Conservation (phyloP, 2,888 invertebrate species). For the Agrotis clavis region DNA sequence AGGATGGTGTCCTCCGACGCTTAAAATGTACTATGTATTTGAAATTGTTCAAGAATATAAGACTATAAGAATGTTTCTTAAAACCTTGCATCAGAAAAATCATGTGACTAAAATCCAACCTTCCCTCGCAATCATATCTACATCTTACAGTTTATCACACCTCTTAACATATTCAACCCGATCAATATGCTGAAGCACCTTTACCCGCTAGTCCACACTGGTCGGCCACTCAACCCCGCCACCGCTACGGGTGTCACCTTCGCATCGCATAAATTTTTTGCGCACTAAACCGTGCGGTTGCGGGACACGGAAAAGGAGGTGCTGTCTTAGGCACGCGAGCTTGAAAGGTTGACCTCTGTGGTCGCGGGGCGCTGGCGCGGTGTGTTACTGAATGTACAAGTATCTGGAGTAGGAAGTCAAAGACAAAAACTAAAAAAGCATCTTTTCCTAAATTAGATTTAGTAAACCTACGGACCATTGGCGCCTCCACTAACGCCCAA, state of each 20-base stretch:
- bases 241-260: constrained; percentile 75
- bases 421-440: not conserved
- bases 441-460: not conserved
- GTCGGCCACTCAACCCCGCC: constrained; percentile 54
- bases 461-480: too few species aligned
- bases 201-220: constrained; percentile 21
- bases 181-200: constrained; percentile 26
- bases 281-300: constrained; percentile 78
- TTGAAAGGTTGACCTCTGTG: constrained; percentile 85
- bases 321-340: constrained; percentile 80
- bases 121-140: too few species aligned
- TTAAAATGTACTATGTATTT: too few species aligned
- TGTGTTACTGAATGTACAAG: constrained; percentile 29
- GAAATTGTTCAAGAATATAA: not conserved
- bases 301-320: constrained; percentile 88
- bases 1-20: too few species aligned
- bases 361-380: constrained; percentile 57
- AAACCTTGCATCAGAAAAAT: not conserved
- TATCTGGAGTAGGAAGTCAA: not conserved
- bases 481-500: too few species aligned
- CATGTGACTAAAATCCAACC: too few species aligned
- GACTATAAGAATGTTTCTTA: not conserved
- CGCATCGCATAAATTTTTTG: constrained; percentile 85
- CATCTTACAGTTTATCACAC: not conserved
- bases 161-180: not conserved